Percentiles rank a stretch among this genome's conserved stretches.
phyloP scores from a whole-genome alignment of 2,113 vertebrate genomes.

The Alligator sinensis region DNA sequence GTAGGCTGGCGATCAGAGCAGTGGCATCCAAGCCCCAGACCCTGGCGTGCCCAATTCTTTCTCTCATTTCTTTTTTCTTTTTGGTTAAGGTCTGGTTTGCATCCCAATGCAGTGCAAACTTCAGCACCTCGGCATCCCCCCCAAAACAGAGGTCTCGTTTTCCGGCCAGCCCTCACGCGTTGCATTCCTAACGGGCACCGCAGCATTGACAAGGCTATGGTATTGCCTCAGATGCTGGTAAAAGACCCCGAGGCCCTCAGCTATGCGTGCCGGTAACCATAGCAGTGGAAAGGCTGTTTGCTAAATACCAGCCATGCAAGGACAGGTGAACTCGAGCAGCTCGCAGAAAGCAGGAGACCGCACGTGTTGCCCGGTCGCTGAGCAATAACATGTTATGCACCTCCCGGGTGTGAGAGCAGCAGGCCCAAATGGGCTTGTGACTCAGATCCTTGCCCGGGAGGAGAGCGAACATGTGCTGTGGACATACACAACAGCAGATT shows the following conservation, averaged over 20 bases:
- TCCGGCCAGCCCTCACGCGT: not conserved
- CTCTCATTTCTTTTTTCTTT: not conserved
- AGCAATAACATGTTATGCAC: slow-evolving; percentile 38
- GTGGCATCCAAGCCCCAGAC: no score
- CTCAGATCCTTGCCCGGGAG: slow-evolving; percentile 25
- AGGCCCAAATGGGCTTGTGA: slow-evolving; percentile 59
- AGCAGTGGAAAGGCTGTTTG: slow-evolving; percentile 59
- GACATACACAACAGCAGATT: no score
- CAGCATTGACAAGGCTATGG: not conserved
- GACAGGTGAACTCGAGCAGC: slow-evolving; percentile 59
- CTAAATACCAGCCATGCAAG: slow-evolving; percentile 68
- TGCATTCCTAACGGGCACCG: not conserved
- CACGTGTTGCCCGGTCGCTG: slow-evolving; percentile 60
- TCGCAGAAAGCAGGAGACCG: slow-evolving; percentile 8
- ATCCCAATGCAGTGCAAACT: not conserved
- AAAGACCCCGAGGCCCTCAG: slow-evolving; percentile 34
- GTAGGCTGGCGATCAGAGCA: no score
- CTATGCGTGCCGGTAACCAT: slow-evolving; percentile 48
- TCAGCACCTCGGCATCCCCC: not conserved
- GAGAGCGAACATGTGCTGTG: not conserved
- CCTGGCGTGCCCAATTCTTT: no score
- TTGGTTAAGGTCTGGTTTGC: not conserved
- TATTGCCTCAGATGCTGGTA: not conserved
- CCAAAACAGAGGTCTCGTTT: not conserved
- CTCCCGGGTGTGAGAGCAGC: slow-evolving; percentile 47